phyloP scores from a whole-genome alignment of 2,113 vertebrate species.

The Egretta garzetta region DNA sequence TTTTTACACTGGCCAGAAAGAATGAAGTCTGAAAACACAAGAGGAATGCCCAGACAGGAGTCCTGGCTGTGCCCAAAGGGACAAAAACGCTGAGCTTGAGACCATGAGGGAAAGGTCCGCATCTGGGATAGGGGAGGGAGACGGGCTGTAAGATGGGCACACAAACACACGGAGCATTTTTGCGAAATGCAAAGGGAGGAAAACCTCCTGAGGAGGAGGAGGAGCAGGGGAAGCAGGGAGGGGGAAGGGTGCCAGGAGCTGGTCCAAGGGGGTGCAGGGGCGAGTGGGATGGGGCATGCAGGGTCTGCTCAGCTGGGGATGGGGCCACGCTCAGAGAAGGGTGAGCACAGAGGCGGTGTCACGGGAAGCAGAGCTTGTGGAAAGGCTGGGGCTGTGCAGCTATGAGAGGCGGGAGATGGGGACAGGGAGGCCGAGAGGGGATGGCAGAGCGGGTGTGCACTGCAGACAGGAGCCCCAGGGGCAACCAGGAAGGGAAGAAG shows the following conservation, averaged over 20 bases:
- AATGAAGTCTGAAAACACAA: background rate
- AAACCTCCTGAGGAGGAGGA: background rate
- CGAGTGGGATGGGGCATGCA: background rate
- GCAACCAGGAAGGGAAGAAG: background rate
- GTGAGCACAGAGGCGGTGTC: background rate
- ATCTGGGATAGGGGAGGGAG: background rate
- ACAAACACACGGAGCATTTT: background rate
- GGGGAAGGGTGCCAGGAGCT: background rate
- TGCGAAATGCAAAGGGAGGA: background rate
- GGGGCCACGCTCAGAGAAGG: background rate
- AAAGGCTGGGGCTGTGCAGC: background rate
- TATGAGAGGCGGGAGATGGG: background rate
- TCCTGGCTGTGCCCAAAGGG: background rate
- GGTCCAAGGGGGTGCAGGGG: background rate
- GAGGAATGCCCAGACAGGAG: background rate
- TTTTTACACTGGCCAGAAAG: background rate
- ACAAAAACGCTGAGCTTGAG: background rate
- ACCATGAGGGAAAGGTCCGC: rapidly evolving
- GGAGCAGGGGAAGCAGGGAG: background rate
- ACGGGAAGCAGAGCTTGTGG: background rate
- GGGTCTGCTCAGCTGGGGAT: background rate
- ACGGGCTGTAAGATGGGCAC: too few species aligned
- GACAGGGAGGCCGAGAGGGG: background rate
- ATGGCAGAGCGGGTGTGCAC: background rate
- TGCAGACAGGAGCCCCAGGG: background rate